Evolutionary conservation across 2,113 vertebrate genomes (phyloP).

Genomic region (Cryptotis parvus): DNA sequence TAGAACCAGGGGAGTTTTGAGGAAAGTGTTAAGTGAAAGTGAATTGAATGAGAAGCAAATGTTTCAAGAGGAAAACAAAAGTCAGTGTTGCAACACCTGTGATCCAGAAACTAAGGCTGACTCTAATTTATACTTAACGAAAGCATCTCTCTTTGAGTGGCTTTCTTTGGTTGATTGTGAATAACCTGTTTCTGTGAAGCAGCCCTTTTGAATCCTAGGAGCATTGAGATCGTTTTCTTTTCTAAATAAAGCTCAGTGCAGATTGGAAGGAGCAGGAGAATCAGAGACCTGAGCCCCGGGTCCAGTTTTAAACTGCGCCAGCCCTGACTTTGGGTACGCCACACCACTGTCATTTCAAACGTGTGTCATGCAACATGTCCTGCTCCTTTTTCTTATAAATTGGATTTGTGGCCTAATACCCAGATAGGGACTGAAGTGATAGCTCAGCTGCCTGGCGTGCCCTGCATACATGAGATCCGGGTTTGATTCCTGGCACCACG

Average conservation of each 20-base stretch:
- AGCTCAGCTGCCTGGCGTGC: no score
- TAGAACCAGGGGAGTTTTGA: background rate
- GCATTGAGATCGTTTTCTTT: conserved; percentile 18
- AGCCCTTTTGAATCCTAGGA: conserved; percentile 4
- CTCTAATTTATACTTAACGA: background rate
- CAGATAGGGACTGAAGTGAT: no score
- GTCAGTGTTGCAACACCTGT: no score
- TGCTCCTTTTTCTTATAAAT: background rate
- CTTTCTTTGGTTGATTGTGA: background rate
- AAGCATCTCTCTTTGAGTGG: background rate
- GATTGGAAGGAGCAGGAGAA: background rate
- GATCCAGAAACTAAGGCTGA: no score
- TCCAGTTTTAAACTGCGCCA: background rate
- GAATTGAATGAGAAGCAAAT: conserved; percentile 17
- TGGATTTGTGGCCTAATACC: conserved; percentile 6
- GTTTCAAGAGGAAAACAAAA: background rate
- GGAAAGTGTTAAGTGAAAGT: background rate
- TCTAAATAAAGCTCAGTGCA: background rate
- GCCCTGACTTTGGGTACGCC: background rate
- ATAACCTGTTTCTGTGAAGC: conserved; percentile 24
- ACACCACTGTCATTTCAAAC: no score
- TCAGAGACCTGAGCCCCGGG: background rate
- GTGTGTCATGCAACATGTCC: background rate
- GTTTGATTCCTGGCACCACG: no score
- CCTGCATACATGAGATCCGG: no score